Conservation (phyloP, 2,888 invertebrate genomes). For the Sminthurinus aureus region DNA sequence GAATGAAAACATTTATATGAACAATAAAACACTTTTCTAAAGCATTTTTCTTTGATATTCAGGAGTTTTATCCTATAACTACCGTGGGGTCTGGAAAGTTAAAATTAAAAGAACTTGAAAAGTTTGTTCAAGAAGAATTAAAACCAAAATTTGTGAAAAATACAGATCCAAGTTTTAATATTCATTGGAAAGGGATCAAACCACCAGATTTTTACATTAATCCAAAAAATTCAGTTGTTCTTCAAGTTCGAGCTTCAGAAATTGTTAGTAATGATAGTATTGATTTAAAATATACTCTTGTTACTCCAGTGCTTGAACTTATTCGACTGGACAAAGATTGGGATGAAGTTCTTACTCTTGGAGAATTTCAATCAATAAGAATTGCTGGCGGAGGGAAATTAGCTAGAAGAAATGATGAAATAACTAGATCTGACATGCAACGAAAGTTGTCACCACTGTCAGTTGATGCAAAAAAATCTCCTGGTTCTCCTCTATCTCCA, state of each 20-base stretch:
- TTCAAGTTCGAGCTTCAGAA: conserved; percentile 79
- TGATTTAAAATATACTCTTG: conserved; percentile 77
- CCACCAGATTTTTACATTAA: conserved; percentile 54
- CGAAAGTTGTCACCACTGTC: no score
- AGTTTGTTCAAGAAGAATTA: conserved; percentile 62
- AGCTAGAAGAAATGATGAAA: conserved; percentile 53
- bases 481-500: background rate
- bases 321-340: conserved; percentile 86
- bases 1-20: no score
- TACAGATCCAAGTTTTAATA: conserved; percentile 55
- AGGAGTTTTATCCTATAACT: no score
- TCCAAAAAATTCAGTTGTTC: conserved; percentile 71
- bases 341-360: conserved; percentile 76
- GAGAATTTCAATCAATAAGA: conserved; percentile 73
- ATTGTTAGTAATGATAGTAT: conserved; percentile 73
- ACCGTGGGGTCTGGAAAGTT: no score
- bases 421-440: no score
- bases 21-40: no score
- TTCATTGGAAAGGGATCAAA: conserved; percentile 45
- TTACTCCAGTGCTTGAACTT: conserved; percentile 82
- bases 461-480: no score
- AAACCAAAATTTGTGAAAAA: conserved; percentile 68
- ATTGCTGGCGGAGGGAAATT: conserved; percentile 62
- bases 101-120: no score
- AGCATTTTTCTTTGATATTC: conserved; percentile 72